Evolutionary conservation across 2,888 invertebrate species (phyloP), one percentile per base, ranked within the genome.

Genomic region (Galerucella pusilla): DNA sequence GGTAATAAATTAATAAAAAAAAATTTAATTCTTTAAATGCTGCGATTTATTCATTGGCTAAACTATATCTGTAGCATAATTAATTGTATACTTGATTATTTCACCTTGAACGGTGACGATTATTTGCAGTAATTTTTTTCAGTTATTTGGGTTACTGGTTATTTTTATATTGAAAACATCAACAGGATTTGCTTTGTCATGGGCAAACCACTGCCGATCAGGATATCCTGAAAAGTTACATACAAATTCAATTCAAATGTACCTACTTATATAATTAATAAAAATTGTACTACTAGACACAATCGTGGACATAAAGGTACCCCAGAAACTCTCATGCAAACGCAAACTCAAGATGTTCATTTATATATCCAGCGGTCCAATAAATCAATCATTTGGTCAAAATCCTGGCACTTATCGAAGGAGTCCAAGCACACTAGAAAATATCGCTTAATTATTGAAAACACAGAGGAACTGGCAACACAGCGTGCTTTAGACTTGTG

Each of bases 111-210:
- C 57, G 57, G 10, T 57, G 57, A 20, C 57, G 57, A 57, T 16
- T 57, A 16, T 57, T 16, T 57, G 57, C 57, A 20, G 16, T 57
- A 57, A 42, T 57, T 57, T 9, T 16, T 57, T 57, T 16, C 20
- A 57, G 20, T 20, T 57, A 57, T 57, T 57, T 57, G 16, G 57
- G 57, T 57, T 57, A 20, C 16, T 57, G 57, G 57, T 16, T 2
- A 57, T 16, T 57, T 57, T 57, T 57, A 20, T 16, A 57, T 57
- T 52, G n/a, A n/a, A 6, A 52, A 52, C 14, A 52, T 52, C n/a
- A 52, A 52, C 52, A 52, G 52, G 52, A 52, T 57, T 57, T 57
- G 57, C 57, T 57, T 10, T 57, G 57, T 57, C 57, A 57, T 16
- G 57, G 16, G 10, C 14, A 16, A 57, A 57, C 35, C 35, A 7